Conservation (phyloP, 1,140 invertebrate species). For the Drosophila kikkawai region DNA sequence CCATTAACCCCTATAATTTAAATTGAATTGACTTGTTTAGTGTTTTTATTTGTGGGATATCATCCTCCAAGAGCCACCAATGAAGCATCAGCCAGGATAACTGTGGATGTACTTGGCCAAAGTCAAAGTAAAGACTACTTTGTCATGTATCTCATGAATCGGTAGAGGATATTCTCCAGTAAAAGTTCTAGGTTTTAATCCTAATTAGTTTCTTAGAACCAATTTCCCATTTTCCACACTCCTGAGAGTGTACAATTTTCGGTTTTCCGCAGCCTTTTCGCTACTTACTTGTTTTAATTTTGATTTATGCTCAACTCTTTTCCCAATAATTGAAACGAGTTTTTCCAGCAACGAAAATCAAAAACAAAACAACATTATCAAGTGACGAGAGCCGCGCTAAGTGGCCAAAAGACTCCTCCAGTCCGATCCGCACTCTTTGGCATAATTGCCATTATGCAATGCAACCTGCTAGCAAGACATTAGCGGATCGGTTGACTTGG, state of each 20-base stretch:
- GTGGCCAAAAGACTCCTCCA: conserved; percentile 42
- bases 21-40: conserved; percentile 37
- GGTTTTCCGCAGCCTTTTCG: background rate
- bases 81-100: no score
- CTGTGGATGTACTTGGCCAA: no score
- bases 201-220: no score
- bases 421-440: conserved; percentile 31
- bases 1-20: conserved; percentile 43
- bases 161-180: no score
- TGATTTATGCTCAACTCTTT: conserved; percentile 50
- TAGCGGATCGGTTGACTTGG: conserved; percentile 5
- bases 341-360: conserved; percentile 10
- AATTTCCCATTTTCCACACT: no score
- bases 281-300: background rate
- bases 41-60: background rate
- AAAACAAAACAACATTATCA: conserved; percentile 44
- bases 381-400: conserved; percentile 15
- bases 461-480: conserved; percentile 15
- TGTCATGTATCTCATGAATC: no score
- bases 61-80: no score
- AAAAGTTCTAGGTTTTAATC: no score
- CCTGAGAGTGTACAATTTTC: no score
- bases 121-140: no score
- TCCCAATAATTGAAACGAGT: conserved; percentile 65
- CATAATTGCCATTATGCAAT: conserved; percentile 44